Conservation (phyloP, 2,888 invertebrate species). For the Nysson spinosus region DNA sequence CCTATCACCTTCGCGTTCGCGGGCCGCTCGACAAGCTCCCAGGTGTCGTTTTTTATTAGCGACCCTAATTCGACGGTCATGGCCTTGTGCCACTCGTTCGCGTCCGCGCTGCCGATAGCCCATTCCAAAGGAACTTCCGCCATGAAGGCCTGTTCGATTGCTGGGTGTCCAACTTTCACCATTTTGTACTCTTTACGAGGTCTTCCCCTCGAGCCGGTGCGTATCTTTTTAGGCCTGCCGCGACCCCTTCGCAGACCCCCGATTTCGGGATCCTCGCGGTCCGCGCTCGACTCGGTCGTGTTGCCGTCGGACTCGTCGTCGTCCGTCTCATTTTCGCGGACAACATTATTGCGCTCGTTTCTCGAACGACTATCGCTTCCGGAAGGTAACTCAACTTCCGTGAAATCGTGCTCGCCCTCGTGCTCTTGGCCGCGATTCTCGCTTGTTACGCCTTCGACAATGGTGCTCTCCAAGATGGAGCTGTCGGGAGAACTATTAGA, state of each 20-base stretch:
- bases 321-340: not conserved
- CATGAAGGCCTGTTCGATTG: constrained; percentile 8
- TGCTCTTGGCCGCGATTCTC: not conserved
- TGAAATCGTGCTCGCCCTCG: not conserved
- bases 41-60: too few relatives aligned
- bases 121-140: constrained; percentile 26
- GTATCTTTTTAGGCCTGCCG: constrained; percentile 22
- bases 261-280: not conserved
- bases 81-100: constrained; percentile 23
- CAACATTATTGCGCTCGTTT: not conserved
- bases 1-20: constrained; percentile 21
- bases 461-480: too few relatives aligned
- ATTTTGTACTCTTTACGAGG: constrained; percentile 27
- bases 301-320: not conserved
- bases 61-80: constrained; percentile 22
- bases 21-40: constrained; percentile 31
- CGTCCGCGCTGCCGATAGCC: constrained; percentile 17
- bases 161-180: not conserved
- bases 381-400: not conserved
- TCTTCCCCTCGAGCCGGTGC: constrained; percentile 25
- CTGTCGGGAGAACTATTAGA: not conserved
- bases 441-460: not conserved
- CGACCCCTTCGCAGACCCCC: constrained; percentile 3
- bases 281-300: not conserved
- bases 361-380: too few relatives aligned